Conservation (phyloP, 2,113 vertebrate species). For the Greenwoodochromis staneri region DNA sequence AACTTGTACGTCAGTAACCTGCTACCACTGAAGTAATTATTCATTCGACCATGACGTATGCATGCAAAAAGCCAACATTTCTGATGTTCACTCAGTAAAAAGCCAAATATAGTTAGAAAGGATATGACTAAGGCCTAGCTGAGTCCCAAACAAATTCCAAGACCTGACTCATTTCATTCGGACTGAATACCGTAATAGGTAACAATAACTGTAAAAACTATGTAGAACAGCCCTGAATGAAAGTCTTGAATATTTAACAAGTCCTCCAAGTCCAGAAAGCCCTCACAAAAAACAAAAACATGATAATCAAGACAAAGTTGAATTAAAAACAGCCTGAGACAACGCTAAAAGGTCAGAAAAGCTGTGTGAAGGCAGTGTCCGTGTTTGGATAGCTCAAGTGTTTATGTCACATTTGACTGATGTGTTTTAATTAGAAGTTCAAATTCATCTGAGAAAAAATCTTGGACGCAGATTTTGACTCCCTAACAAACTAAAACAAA, state of each 20-base stretch:
- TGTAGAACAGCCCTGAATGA: neutral
- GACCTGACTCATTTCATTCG: neutral
- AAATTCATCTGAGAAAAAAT: neutral
- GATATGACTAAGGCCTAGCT: neutral
- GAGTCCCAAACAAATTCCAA: neutral
- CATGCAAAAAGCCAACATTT: neutral
- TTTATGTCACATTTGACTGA: neutral
- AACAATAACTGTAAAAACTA: neutral
- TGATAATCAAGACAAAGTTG: neutral
- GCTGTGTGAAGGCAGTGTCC: neutral
- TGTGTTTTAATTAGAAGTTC: neutral
- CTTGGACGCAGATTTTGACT: neutral
- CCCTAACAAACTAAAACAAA: neutral
- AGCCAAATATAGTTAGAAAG: neutral
- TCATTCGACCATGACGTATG: neutral
- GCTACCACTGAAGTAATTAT: neutral
- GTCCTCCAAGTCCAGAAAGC: neutral
- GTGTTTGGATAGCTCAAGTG: neutral
- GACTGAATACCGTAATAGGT: neutral
- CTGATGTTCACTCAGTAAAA: neutral
- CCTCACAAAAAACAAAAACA: neutral
- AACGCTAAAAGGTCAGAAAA: neutral
- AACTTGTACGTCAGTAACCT: neutral
- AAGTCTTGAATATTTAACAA: neutral
- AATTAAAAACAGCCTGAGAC: neutral